Evolutionary conservation across 2,888 invertebrate genomes (phyloP).

Genomic region (Cephus nigrinus): DNA sequence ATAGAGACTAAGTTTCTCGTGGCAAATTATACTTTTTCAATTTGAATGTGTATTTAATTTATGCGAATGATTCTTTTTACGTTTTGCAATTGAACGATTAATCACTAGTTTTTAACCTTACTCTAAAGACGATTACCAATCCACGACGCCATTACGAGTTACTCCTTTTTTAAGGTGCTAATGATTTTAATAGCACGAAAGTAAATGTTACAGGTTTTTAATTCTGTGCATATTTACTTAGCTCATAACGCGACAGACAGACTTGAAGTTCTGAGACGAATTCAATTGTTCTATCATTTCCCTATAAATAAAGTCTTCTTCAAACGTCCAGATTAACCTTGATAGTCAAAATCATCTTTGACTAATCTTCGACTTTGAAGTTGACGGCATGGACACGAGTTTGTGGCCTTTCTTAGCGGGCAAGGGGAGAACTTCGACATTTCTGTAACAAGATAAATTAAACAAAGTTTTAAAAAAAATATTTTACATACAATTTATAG

Average conservation of each 20-base stretch:
- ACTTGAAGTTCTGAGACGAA: neutral
- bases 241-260: neutral
- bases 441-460: slow-evolving; percentile 38
- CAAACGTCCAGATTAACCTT: slow-evolving; percentile 7
- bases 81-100: no score
- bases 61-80: neutral
- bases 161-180: neutral
- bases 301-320: neutral
- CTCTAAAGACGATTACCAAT: neutral
- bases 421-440: slow-evolving; percentile 53
- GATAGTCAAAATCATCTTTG: slow-evolving; percentile 61
- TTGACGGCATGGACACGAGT: slow-evolving; percentile 35
- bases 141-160: neutral
- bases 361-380: slow-evolving; percentile 40
- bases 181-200: neutral
- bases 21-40: neutral
- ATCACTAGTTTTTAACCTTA: neutral
- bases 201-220: neutral
- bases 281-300: neutral
- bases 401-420: slow-evolving; percentile 50
- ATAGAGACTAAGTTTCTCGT: neutral
- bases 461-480: neutral
- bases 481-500: neutral
- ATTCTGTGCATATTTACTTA: neutral
- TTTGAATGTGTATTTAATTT: neutral